These are phyloP conservation scores for Melanerpes aurifrons DNA, from an alignment of 2,113 vertebrate genomes.

Conservation along the genomic window DNA sequence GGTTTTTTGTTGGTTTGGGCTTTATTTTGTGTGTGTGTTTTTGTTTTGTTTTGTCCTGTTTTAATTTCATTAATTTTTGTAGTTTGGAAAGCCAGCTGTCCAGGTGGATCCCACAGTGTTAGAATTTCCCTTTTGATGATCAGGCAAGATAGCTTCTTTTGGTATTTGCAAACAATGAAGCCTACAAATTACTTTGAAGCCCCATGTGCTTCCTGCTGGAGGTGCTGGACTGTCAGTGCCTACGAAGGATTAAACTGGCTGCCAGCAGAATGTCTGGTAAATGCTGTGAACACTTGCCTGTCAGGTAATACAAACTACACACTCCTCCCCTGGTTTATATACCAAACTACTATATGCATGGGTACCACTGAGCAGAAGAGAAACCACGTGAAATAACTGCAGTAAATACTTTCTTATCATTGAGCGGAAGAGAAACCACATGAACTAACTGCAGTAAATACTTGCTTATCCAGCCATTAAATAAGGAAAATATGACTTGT, in stretches of 20 bases:
- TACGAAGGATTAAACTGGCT: background rate
- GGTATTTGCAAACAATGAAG: background rate
- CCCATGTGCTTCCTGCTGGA: background rate
- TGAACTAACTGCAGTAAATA: too few species aligned
- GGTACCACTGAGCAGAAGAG: background rate
- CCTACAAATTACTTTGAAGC: background rate
- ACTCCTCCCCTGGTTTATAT: background rate
- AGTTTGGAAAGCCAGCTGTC: background rate
- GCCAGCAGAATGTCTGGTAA: background rate
- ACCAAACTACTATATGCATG: background rate
- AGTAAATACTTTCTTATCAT: background rate
- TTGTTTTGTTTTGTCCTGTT: background rate
- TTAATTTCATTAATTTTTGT: background rate
- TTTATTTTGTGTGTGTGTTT: too few species aligned
- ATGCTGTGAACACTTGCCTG: background rate
- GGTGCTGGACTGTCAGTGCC: background rate
- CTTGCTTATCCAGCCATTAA: background rate
- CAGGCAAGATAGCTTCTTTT: background rate
- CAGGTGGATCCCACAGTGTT: background rate
- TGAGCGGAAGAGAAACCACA: too few species aligned
- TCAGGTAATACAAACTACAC: background rate
- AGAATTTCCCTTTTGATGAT: background rate
- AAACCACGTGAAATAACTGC: background rate
- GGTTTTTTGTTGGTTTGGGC: background rate
- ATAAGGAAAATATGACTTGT: background rate